phyloP scores from a whole-genome alignment of 1,140 invertebrate species.

The Radopholus similis region DNA sequence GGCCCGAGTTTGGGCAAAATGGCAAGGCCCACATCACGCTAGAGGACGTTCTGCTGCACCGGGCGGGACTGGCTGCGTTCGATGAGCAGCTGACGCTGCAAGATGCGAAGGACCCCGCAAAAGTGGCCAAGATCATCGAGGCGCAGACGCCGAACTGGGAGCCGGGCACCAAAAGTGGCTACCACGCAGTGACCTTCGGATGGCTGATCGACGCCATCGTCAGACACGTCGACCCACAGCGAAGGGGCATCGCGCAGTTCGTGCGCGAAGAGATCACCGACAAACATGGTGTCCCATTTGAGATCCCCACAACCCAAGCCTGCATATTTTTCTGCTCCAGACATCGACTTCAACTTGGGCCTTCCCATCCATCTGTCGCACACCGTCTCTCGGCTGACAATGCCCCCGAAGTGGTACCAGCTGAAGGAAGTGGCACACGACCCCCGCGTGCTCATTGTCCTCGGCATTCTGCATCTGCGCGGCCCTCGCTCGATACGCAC shows the following conservation, averaged over 20 bases:
- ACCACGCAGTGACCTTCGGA: slow-evolving; percentile 61
- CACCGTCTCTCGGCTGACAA: slow-evolving; percentile 45
- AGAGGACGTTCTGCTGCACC: slow-evolving; percentile 61
- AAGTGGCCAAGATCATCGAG: slow-evolving; percentile 44
- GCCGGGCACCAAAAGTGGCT: slow-evolving; percentile 56
- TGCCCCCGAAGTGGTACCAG: slow-evolving; percentile 33
- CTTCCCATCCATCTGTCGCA: slow-evolving; percentile 32
- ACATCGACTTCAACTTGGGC: slow-evolving; percentile 52
- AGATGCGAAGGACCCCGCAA: slow-evolving; percentile 27
- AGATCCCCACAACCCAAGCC: background rate
- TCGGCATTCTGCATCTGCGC: slow-evolving; percentile 29
- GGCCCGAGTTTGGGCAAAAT: slow-evolving; percentile 63
- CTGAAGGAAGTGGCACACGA: slow-evolving; percentile 47
- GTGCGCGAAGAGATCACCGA: slow-evolving; percentile 62
- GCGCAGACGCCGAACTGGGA: slow-evolving; percentile 51
- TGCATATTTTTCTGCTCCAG: slow-evolving; percentile 21
- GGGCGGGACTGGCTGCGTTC: slow-evolving; percentile 46
- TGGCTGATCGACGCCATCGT: slow-evolving; percentile 61
- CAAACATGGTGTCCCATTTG: slow-evolving; percentile 57
- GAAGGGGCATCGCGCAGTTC: slow-evolving; percentile 58
- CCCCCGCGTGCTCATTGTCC: slow-evolving; percentile 47
- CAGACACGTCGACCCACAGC: slow-evolving; percentile 57
- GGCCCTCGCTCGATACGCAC: slow-evolving; percentile 27
- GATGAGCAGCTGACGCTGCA: slow-evolving; percentile 21
- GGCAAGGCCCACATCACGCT: slow-evolving; percentile 63